Evolutionary conservation across 2,797 vertebrate genomes (phyloP), one percentile per base, ranked within the genome.

Genomic region (Tiaroga cobitis): DNA sequence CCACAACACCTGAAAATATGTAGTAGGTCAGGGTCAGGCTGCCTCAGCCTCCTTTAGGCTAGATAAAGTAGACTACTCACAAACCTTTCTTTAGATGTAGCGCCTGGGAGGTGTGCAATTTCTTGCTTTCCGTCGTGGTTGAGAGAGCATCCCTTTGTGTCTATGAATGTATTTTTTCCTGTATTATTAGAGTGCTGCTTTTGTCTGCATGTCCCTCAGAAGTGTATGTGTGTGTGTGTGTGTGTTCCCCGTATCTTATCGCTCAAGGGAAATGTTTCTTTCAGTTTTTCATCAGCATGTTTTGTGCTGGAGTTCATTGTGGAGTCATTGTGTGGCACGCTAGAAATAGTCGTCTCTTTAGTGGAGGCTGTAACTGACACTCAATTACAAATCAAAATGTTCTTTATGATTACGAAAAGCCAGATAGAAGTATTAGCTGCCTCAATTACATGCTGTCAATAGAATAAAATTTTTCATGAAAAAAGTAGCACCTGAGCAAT

Each of bases 1-100:
- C 85, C 67, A 77, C 67, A 79, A 86, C 73, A 51, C 80, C 74
- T 61, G 37, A 83, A 84, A 84, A 26, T 91, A 91, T 93, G 32
- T 26, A 21, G 89, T 94, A 89, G 93, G 92, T 94, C 94, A 92
- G 92, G 93, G 90, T 91, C 91, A 90, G 74, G 72, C 74, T 88
- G 88, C 89, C 87, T 86, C 87, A 3, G 5, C n/a, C 77, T 84
- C 76, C 76, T 79, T 10, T 74, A 80, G 65, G 54, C 83, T 83
- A 9, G 18, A 49, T 80, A 65, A 67, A 86, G 83, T 87, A 91
- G 87, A 76, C 54, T 56, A 74, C 85, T 75, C 37, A 84, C 81
- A 83, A 92, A 65, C 51, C 80, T 61, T 89, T 89, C 80, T 82
- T 77, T 87, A 89, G 84, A 81, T 92, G 81, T 88, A 3, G 65